Evolutionary conservation across 2,888 invertebrate genomes (phyloP).

Genomic region (Danaus chrysippus): DNA sequence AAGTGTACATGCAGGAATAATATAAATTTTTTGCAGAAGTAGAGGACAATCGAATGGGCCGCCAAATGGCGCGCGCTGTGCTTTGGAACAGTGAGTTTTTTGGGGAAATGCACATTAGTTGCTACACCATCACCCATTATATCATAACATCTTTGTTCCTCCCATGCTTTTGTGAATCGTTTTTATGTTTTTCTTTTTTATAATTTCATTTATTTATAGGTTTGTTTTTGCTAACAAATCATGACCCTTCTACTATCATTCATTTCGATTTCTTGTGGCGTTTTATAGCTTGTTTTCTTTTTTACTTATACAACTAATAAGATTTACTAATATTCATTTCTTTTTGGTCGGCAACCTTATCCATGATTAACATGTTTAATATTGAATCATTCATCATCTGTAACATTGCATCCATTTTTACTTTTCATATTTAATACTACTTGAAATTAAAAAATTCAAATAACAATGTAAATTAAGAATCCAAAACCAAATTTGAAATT

Average conservation of each 20-base stretch:
- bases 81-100: slow-evolving; percentile 90
- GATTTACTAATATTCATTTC: not conserved
- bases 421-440: no score
- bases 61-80: slow-evolving; percentile 88
- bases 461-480: not conserved
- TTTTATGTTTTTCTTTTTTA: not conserved
- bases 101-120: slow-evolving; percentile 23
- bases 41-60: slow-evolving; percentile 89
- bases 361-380: not conserved
- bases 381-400: no score
- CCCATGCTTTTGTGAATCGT: slow-evolving; percentile 3
- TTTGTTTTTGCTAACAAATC: not conserved
- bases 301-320: slow-evolving; percentile 3
- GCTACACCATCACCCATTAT: slow-evolving; percentile 3
- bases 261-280: no score
- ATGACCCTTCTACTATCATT: not conserved
- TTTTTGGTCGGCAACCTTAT: not conserved
- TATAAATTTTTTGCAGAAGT: slow-evolving; percentile 77
- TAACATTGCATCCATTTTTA: no score
- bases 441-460: no score
- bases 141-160: slow-evolving; percentile 3
- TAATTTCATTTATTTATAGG: slow-evolving; percentile 1
- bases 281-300: not conserved
- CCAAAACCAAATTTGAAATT: not conserved
- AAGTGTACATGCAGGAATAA: slow-evolving; percentile 3